These are phyloP conservation scores for Dascillus cervinus DNA, from an alignment of 2,888 invertebrate genomes.

Conservation along the genomic window DNA sequence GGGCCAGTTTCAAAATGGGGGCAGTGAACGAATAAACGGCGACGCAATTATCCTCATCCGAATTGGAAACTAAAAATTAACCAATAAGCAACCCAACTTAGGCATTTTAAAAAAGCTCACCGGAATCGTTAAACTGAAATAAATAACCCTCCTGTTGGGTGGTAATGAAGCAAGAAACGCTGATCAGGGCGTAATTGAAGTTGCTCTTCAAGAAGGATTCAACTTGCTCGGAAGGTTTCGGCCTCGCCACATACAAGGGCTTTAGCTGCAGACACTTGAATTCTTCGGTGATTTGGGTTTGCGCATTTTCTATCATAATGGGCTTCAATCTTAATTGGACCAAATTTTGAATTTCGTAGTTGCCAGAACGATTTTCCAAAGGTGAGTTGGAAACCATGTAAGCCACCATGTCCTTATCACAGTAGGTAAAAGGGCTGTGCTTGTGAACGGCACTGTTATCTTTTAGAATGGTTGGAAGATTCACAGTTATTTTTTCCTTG, in stretches of 20 bases:
- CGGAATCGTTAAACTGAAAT: conserved; percentile 55
- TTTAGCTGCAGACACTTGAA: conserved; percentile 47
- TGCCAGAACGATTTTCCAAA: conserved; percentile 28
- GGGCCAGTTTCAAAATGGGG: conserved; percentile 55
- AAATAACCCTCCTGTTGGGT: conserved; percentile 64
- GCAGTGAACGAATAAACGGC: conserved; percentile 66
- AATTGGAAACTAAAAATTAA: conserved; percentile 22
- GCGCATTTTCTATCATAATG: conserved; percentile 36
- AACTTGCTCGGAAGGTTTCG: conserved; percentile 13
- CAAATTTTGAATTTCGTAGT: conserved; percentile 42
- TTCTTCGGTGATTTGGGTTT: conserved; percentile 42
- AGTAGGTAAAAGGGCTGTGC: conserved; percentile 41
- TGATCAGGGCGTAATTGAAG: conserved; percentile 49
- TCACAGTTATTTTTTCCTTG: conserved; percentile 36
- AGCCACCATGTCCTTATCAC: conserved; percentile 42
- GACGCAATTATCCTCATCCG: conserved; percentile 45
- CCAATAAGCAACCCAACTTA: no score
- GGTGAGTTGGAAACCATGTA: conserved; percentile 37
- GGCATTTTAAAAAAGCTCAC: conserved; percentile 20
- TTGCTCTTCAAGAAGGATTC: conserved; percentile 48
- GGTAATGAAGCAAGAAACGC: conserved; percentile 55
- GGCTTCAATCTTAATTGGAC: conserved; percentile 44
- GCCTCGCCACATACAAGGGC: conserved; percentile 41
- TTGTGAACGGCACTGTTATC: conserved; percentile 40
- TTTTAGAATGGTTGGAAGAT: conserved; percentile 39